These are phyloP conservation scores for Teleogryllus occipitalis DNA, from an alignment of 1,140 invertebrate genomes.

Conservation along the genomic window DNA sequence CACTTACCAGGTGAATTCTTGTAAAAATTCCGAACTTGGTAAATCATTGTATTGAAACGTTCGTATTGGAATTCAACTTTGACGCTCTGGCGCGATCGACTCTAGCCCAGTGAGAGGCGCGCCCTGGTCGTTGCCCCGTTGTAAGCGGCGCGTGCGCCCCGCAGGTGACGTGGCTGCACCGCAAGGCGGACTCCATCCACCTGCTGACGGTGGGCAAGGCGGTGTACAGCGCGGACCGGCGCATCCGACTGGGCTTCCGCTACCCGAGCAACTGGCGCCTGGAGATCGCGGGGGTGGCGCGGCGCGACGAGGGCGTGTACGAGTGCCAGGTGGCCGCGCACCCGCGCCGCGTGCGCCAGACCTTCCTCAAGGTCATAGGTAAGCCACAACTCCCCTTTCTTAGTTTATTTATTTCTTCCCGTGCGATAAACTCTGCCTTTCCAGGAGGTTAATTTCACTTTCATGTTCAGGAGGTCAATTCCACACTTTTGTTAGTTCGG, in stretches of 20 bases:
- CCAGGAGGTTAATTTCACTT: too few relatives aligned
- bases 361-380: constrained; percentile 64
- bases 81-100: too few relatives aligned
- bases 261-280: constrained; percentile 73
- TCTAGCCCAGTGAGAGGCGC: too few relatives aligned
- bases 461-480: too few relatives aligned
- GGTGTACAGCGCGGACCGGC: constrained; percentile 60
- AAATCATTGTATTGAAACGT: too few relatives aligned
- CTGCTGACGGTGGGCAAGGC: constrained; percentile 65
- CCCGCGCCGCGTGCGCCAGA: constrained; percentile 64
- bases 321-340: constrained; percentile 81
- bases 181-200: constrained; percentile 57
- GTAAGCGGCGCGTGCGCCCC: constrained; percentile 24
- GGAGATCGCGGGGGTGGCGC: constrained; percentile 63
- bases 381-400: background rate
- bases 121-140: too few relatives aligned
- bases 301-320: constrained; percentile 68
- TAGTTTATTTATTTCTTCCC: too few relatives aligned
- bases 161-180: constrained; percentile 71
- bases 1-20: too few relatives aligned
- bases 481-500: too few relatives aligned
- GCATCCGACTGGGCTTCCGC: constrained; percentile 44
- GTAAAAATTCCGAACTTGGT: too few relatives aligned
- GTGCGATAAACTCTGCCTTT: too few relatives aligned
- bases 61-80: too few relatives aligned